These are phyloP conservation scores for Prenolepis imparis DNA, from an alignment of 2,888 invertebrate genomes.

Conservation along the genomic window DNA sequence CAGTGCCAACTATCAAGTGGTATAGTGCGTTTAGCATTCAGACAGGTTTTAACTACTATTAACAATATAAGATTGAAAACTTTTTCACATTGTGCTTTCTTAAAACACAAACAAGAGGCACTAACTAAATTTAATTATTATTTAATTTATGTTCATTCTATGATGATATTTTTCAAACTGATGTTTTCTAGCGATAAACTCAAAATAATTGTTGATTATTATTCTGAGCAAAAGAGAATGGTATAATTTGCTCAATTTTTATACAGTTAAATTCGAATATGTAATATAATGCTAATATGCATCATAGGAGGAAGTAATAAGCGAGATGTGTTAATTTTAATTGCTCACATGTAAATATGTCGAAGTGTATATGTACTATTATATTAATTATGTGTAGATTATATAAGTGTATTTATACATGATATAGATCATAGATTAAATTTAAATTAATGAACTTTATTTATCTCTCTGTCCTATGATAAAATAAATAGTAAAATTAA, in stretches of 20 bases:
- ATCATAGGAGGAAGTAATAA: constrained; percentile 10
- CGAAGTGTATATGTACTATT: constrained; percentile 42
- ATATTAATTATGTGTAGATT: neutral
- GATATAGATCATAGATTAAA: constrained; percentile 40
- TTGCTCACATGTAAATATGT: constrained; percentile 50
- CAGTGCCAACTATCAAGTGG: neutral
- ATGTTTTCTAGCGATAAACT: neutral
- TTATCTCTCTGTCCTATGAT: constrained; percentile 49
- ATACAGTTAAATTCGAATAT: constrained; percentile 59
- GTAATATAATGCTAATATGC: constrained; percentile 8
- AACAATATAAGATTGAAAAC: neutral
- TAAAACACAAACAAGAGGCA: neutral
- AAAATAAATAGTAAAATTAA: constrained; percentile 60
- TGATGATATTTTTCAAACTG: neutral
- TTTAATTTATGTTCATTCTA: neutral
- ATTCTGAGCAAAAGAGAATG: constrained; percentile 29
- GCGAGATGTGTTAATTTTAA: constrained; percentile 53
- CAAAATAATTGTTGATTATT: neutral
- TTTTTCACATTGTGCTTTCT: neutral
- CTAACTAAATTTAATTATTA: constrained; percentile 21
- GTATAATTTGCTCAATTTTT: constrained; percentile 74
- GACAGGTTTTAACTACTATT: neutral
- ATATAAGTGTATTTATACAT: constrained; percentile 16
- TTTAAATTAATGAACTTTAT: constrained; percentile 54
- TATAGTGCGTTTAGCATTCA: neutral